Base-by-base conservation (phyloP, 2,797 vertebrate genomes). In the Leptodactylus fallax region DNA sequence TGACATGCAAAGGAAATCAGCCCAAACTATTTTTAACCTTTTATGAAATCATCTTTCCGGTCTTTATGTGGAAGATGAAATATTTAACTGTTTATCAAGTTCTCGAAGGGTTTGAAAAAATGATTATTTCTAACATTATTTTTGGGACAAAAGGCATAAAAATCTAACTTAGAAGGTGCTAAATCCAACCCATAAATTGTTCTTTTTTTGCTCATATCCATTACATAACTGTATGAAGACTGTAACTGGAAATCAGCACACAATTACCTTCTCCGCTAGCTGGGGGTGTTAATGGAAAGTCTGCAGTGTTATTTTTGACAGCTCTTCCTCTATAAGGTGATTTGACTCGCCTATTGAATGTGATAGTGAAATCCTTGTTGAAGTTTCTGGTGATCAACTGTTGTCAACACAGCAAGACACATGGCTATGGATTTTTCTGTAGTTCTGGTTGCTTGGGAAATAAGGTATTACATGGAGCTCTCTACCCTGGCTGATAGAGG, bases 11-110 rank as follows among this genome's bases (percentile, higher is more conserved):
- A 12, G 63, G 69, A 71, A 82, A 83, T 71, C 76, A 51, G 16
- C 76, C 80, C 47, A 25, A 81, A 61, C 83, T 83, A 61, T 84
- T 84, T 87, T 79, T 88, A 83, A 79, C 74, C 63, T 88, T 63
- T 85, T 53, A 19, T 23, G 12, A 74, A 74, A 81, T 63, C 19
- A 63, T 45, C 8, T 60, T 60, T 84, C 8, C 17, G 55, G 27
- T 49, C 53, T 85, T 76, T 61, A n/a, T 12, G 21, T 5, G 27
- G 19, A 55, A 58, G 19, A 58, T 19, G 7, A 45, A 13, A 21
- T 72, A 16, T 45, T 12, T 27, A 13, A 10, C 67, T 74, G 36
- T 84, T 74, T 76, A 60, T 8, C 13, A 47, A 49, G 9, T 49
- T 4, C 21, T 74, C 14, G 4, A n/a, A 21, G 0, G 23, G 7